Base-by-base conservation (phyloP, 2,797 vertebrate genomes). In the Labroides dimidiatus region DNA sequence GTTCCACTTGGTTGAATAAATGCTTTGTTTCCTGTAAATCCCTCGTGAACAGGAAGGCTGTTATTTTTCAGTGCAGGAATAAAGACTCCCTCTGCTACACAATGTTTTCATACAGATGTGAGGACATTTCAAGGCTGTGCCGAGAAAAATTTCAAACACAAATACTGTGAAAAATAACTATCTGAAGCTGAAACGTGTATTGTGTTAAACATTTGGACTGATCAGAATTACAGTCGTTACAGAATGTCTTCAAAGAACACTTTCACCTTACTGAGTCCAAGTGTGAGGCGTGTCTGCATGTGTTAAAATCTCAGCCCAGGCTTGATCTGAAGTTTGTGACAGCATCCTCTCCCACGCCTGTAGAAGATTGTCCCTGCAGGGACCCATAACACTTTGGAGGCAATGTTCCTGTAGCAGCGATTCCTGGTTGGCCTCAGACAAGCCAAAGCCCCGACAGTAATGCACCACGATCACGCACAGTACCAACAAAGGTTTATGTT, bases 371-470 rank as follows among this genome's bases (percentile, higher is more conserved):
- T 77, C 81, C 76, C 84, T 59, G 42, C 47, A 42, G 81, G 73
- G 69, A 84, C 59, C 55, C 45, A 4, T 59, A 60, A 74, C 43
- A 66, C 74, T 68, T 52, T 56, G 36, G 69, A 82, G 68, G 62
- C 58, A 43, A 45, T 78, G 78, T 86, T 60, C 69, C 76, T 82
- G 85, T 87, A 60, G 42, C 47, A 62, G 42, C 41, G 1, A 84
- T 78, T 76, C 81, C 58, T 64, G 60, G 62, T 68, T 56, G 65
- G 74, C 63, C 51, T 14, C 65, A 69, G 73, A 83, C 55, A 10
- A 62, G 68, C 50, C 48, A 59, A 50, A 19, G 24, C 23, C 57
- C 56, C 44, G 61, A 58, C 37, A 52, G 50, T 75, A 76, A 75
- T 64, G 60, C 75, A 58, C 59, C 43, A 43, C 51, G 69, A 43